Conservation (phyloP, 2,113 vertebrate species). For the Neopipo cinnamomea region DNA sequence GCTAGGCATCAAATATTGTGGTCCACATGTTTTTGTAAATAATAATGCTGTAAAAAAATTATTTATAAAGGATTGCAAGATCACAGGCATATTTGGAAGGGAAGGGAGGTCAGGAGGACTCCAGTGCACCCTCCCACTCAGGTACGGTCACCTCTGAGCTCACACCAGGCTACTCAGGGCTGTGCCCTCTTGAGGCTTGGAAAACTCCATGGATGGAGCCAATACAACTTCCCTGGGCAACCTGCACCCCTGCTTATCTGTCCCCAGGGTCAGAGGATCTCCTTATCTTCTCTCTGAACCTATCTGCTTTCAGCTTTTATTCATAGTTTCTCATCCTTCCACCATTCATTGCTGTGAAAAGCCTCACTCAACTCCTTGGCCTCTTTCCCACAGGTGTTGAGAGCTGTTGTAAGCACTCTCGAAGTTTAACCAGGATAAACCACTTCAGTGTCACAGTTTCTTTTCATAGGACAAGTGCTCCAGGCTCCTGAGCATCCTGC, state of each 20-base stretch:
- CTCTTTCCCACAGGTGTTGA: neutral
- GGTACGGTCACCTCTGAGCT: neutral
- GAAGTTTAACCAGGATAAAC: neutral
- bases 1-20: neutral
- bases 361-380: accelerated
- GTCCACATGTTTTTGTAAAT: neutral
- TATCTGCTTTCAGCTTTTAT: neutral
- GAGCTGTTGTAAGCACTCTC: neutral
- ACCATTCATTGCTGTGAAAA: neutral
- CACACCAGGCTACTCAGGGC: neutral
- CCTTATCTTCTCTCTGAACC: neutral
- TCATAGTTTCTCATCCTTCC: neutral
- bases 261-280: accelerated
- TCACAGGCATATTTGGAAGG: neutral
- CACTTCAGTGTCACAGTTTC: neutral
- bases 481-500: neutral
- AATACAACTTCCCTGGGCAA: neutral
- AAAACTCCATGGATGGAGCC: neutral
- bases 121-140: neutral
- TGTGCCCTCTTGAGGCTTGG: neutral
- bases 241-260: neutral
- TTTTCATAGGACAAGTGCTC: neutral
- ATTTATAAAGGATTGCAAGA: neutral
- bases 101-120: neutral
- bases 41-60: neutral